Evolutionary conservation across 2,797 vertebrate species (phyloP).

Genomic region (Melanotaenia trifasciata): DNA sequence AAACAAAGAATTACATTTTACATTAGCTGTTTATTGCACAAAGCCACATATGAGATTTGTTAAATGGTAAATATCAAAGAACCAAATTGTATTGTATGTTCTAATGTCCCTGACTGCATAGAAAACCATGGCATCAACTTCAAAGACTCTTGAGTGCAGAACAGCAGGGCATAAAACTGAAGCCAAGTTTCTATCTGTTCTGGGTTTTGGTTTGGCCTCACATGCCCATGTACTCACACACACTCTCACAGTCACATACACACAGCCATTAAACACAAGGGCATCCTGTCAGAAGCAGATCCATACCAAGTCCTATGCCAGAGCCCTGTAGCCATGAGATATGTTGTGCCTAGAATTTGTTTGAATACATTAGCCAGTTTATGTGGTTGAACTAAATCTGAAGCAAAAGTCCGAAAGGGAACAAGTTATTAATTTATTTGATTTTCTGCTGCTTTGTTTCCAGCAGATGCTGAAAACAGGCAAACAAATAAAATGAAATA

Average conservation of each 20-base stretch:
- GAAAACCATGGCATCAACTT: slow-evolving; percentile 22
- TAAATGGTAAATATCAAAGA: slow-evolving; percentile 23
- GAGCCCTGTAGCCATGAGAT: slow-evolving; percentile 57
- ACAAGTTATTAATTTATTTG: slow-evolving; percentile 45
- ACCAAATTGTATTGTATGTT: slow-evolving; percentile 6
- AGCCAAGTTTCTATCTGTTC: slow-evolving; percentile 59
- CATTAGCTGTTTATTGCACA: neutral
- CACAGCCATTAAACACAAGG: slow-evolving; percentile 36
- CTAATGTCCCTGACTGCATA: slow-evolving; percentile 27
- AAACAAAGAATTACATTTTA: neutral
- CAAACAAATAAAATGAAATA: too few species aligned
- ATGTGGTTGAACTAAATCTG: slow-evolving; percentile 41
- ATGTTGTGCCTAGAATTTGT: slow-evolving; percentile 45
- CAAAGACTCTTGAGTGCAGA: slow-evolving; percentile 37
- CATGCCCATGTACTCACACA: slow-evolving; percentile 22
- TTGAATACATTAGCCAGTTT: slow-evolving; percentile 53
- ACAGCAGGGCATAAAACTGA: slow-evolving; percentile 37
- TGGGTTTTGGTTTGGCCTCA: slow-evolving; percentile 34
- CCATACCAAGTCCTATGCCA: slow-evolving; percentile 65
- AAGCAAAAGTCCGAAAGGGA: slow-evolving; percentile 41
- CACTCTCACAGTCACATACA: neutral
- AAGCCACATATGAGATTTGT: neutral
- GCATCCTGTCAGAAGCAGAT: slow-evolving; percentile 68
- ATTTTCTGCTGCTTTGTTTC: slow-evolving; percentile 27
- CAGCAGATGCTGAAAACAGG: neutral